Base-by-base conservation (phyloP, 2,888 invertebrate species). In the Abscondita cerata region DNA sequence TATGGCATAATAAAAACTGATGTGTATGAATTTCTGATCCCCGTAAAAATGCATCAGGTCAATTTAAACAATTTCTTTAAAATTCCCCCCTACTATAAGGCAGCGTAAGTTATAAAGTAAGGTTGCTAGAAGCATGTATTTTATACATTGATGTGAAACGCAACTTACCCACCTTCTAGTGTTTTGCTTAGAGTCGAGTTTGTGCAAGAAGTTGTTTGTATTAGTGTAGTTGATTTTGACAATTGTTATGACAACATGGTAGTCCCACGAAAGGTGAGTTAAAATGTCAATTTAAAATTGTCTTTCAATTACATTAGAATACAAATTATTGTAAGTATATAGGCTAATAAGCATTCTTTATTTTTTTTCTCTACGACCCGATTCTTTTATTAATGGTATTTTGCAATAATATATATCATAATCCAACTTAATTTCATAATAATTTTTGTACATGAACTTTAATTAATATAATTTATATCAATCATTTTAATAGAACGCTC, bases 101-200 rank as follows among this genome's bases (percentile, higher is more conserved):
- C 36, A 55, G 20, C 64, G 38, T 60, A 64, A 44, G 64, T 64
- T 64, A 64, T 64, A 64, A 64, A 64, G 56, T 34, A 33, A 50
- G 60, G 64, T 64, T 25, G 64, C 50, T 59, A 54, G 40, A 50
- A 31, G 44, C 56, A 53, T 46, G 33, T 57, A 57, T n/a, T 25
- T 12, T 57, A 57, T 56, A 64, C 60, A 60, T 60, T 60, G 40
- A 53, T 36, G 56, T 60, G 48, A 57, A 57, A 64, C 57, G 48
- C 57, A 55, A 25, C 46, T 63, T 58, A 59, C 59, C 59, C 54
- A 63, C 59, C 54, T 59, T 56, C 59, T 63, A 55, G 63, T 59
- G 63, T 44, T 54, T 62, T 53, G 58, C 58, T 52, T 46, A 46
- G 44, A 40, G 36, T 20, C 40, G 52, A 57, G 2, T 58, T 59